A percentile compares a stretch with the other conserved stretches of the same genome.
Conservation (phyloP, 2,113 vertebrate genomes). For the Chaetops frenatus region DNA sequence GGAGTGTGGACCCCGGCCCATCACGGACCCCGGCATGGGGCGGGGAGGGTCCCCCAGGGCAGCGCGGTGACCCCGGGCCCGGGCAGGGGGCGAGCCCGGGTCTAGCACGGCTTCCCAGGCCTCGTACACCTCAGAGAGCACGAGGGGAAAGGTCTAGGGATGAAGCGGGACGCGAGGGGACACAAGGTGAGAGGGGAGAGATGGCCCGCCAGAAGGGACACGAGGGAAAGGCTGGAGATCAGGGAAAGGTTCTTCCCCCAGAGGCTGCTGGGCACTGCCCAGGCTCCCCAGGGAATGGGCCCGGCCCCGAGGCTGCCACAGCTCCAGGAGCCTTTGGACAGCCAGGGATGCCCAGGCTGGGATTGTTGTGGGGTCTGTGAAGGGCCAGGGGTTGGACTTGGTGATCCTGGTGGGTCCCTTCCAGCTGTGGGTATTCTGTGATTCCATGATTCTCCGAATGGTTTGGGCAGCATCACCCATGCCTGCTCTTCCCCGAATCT, state of each 20-base stretch:
- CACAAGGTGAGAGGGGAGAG: too few relatives aligned
- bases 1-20: neutral
- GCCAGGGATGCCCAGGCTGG: neutral
- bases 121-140: neutral
- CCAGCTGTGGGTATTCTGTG: neutral
- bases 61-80: neutral
- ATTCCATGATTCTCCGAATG: neutral
- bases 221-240: neutral
- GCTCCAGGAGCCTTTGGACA: neutral
- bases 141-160: neutral
- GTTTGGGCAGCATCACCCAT: neutral
- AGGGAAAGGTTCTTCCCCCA: neutral
- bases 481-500: fast-evolving
- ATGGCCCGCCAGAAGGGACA: neutral
- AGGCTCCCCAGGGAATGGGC: neutral
- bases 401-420: too few relatives aligned
- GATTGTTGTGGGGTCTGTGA: fast-evolving
- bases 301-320: neutral
- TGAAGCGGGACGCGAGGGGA: neutral
- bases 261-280: neutral
- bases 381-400: fast-evolving
- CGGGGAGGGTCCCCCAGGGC: neutral
- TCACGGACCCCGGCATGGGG: too few relatives aligned
- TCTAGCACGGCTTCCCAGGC: neutral
- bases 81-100: neutral